These are phyloP conservation scores for Thymelicus lineola DNA, from an alignment of 2,888 invertebrate genomes.

Conservation along the genomic window DNA sequence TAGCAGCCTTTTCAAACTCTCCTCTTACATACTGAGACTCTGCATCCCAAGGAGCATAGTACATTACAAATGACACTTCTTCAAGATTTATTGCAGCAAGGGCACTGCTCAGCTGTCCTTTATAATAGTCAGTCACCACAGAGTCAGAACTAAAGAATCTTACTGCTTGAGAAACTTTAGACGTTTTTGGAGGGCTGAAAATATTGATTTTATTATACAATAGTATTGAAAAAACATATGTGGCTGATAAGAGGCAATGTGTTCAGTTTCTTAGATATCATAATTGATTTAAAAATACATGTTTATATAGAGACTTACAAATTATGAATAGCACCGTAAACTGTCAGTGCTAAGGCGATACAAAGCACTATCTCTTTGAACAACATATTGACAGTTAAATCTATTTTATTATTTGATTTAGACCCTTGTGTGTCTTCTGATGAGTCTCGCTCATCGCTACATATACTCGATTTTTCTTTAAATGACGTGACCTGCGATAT, in stretches of 20 bases:
- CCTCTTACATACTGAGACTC: conserved; percentile 90
- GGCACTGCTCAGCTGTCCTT: conserved; percentile 89
- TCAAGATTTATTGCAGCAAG: conserved; percentile 85
- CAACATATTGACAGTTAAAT: conserved; percentile 83
- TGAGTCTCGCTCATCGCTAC: conserved; percentile 75
- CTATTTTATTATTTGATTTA: conserved; percentile 67
- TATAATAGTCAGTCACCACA: conserved; percentile 90
- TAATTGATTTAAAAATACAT: neutral
- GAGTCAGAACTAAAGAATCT: conserved; percentile 90
- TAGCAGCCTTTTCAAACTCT: conserved; percentile 91
- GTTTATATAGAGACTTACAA: conserved; percentile 82
- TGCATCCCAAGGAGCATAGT: conserved; percentile 98
- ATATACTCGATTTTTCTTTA: conserved; percentile 60
- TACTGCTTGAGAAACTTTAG: conserved; percentile 82
- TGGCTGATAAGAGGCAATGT: neutral
- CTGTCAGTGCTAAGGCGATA: conserved; percentile 86
- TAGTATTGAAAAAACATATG: neutral
- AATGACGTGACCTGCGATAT: conserved; percentile 78
- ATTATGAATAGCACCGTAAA: conserved; percentile 89
- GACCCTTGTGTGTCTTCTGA: conserved; percentile 63
- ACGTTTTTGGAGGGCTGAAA: conserved; percentile 70
- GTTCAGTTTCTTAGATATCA: neutral
- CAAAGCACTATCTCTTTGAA: conserved; percentile 88
- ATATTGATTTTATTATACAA: neutral
- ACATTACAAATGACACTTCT: conserved; percentile 95